These are phyloP conservation scores for Andrena chrysosceles DNA, from an alignment of 2,888 invertebrate genomes.

Conservation along the genomic window DNA sequence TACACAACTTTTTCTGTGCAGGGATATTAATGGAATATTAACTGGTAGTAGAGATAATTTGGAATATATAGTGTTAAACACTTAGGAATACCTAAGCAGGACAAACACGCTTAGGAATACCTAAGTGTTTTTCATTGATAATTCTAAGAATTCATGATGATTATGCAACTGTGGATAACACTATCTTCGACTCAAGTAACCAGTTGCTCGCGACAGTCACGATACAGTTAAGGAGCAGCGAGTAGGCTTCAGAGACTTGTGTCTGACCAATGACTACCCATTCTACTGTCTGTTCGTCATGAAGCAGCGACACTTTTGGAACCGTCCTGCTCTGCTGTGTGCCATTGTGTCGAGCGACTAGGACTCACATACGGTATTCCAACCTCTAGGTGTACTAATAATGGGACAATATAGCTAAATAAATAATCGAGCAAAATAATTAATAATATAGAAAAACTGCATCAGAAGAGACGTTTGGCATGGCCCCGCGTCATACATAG, in stretches of 20 bases:
- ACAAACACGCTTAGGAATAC: too few species aligned
- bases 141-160: too few species aligned
- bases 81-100: too few species aligned
- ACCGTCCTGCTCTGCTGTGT: neutral
- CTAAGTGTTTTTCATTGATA: neutral
- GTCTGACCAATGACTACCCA: constrained; percentile 39
- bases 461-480: too few species aligned
- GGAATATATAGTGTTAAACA: too few species aligned
- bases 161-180: too few species aligned
- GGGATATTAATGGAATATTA: neutral
- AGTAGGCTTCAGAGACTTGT: neutral
- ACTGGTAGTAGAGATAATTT: too few species aligned
- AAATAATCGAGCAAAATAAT: neutral
- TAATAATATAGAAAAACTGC: neutral
- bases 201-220: neutral
- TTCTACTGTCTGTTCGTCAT: constrained; percentile 35
- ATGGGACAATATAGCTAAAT: neutral
- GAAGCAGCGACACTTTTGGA: neutral
- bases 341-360: neutral
- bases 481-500: neutral
- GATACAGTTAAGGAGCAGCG: neutral
- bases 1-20: neutral
- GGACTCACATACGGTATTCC: neutral
- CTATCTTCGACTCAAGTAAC: too few species aligned
- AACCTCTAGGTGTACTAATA: neutral